Evolutionary conservation across 2,113 vertebrate species (phyloP).

Genomic region (Ophthalmolycus amberensis): DNA sequence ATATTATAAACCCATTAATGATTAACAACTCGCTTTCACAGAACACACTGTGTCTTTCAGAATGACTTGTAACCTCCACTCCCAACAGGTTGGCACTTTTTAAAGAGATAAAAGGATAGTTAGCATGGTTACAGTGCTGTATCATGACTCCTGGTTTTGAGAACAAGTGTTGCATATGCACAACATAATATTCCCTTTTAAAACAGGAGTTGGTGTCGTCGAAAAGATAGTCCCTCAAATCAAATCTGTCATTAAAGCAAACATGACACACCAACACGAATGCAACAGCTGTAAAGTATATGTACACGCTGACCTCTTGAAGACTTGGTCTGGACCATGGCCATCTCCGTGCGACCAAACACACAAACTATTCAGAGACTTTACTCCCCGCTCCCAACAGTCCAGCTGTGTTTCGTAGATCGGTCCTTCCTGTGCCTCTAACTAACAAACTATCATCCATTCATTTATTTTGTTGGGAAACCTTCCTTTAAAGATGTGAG

Average conservation of each 20-base stretch:
- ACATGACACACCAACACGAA: background rate
- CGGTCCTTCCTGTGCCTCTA: conserved; percentile 6
- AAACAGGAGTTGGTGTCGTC: background rate
- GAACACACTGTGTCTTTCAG: conserved; percentile 56
- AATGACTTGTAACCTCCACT: conserved; percentile 24
- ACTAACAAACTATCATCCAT: conserved; percentile 40
- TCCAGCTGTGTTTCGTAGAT: conserved; percentile 20
- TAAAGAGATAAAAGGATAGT: conserved; percentile 5
- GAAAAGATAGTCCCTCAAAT: background rate
- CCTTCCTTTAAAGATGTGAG: conserved; percentile 13
- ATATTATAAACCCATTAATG: conserved; percentile 75
- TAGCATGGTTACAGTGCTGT: background rate
- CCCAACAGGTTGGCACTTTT: conserved; percentile 18
- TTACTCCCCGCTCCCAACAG: conserved; percentile 28
- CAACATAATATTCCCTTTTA: conserved; percentile 1
- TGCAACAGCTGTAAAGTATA: background rate
- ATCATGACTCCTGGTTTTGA: background rate
- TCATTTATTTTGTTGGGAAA: conserved; percentile 16
- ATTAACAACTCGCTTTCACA: conserved; percentile 68
- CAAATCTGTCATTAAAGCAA: conserved; percentile 1
- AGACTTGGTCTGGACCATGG: conserved; percentile 83
- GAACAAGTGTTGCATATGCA: background rate
- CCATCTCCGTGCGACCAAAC: conserved; percentile 69
- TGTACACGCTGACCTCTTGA: conserved; percentile 84
- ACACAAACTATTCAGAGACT: conserved; percentile 28